A percentile compares a stretch with the other conserved stretches of the same genome.
Evolutionary conservation across 2,113 vertebrate genomes (phyloP).

Genomic region (Callionymus lyra): DNA sequence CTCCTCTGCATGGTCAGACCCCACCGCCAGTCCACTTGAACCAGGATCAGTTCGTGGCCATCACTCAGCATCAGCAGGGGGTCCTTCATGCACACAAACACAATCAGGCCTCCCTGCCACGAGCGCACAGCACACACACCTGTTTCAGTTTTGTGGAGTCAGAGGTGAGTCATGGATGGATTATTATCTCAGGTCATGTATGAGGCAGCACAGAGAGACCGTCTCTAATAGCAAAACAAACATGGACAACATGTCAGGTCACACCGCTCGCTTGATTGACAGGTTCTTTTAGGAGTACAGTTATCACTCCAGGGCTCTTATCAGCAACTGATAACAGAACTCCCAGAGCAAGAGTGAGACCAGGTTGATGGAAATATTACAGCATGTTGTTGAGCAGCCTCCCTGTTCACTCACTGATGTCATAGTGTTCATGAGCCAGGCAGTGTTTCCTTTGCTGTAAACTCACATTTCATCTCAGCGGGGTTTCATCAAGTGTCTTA

Average conservation of each 20-base stretch:
- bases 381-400: background rate
- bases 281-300: slow-evolving; percentile 13
- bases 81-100: slow-evolving; percentile 40
- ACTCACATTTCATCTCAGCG: no score
- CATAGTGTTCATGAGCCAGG: no score
- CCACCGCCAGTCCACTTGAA: slow-evolving; percentile 18
- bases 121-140: slow-evolving; percentile 26
- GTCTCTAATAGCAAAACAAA: slow-evolving; percentile 18
- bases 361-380: slow-evolving; percentile 8
- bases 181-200: slow-evolving; percentile 44
- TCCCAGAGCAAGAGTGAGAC: slow-evolving; percentile 2
- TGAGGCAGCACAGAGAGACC: slow-evolving; percentile 25
- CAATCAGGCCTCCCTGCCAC: slow-evolving; percentile 2
- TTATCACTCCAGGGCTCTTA: slow-evolving; percentile 7
- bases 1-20: slow-evolving; percentile 1
- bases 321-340: slow-evolving; percentile 31
- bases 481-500: no score
- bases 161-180: slow-evolving; percentile 42
- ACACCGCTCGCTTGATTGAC: slow-evolving; percentile 30
- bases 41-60: slow-evolving; percentile 37
- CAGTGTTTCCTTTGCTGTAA: no score
- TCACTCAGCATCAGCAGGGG: slow-evolving; percentile 42
- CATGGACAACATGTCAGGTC: slow-evolving; percentile 12
- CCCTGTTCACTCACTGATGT: no score
- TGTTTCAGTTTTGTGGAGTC: slow-evolving; percentile 50